Conservation (phyloP, 1,140 invertebrate genomes). For the Geopemphigus sp. region DNA sequence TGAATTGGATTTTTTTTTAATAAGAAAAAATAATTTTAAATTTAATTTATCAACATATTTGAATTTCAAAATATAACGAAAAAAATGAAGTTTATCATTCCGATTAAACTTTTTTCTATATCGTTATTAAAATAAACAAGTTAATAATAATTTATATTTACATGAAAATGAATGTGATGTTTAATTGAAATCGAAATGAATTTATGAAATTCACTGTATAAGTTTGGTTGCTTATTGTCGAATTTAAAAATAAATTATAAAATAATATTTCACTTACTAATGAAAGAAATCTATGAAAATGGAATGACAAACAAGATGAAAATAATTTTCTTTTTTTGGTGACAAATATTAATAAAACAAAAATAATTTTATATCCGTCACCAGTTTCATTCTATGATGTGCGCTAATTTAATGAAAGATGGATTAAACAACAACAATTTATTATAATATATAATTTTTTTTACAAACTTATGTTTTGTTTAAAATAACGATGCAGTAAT, state of each 20-base stretch:
- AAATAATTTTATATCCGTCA: constrained; percentile 41
- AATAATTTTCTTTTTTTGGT: not conserved
- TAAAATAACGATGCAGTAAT: constrained; percentile 30
- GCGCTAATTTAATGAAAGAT: constrained; percentile 35
- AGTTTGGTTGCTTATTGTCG: constrained; percentile 42
- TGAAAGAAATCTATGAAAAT: constrained; percentile 40
- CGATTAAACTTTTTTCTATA: not conserved
- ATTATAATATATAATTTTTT: constrained; percentile 42
- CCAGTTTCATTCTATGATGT: constrained; percentile 47
- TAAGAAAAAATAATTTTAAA: not conserved
- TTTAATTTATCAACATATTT: not conserved
- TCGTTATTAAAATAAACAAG: constrained; percentile 1
- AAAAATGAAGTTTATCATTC: not conserved
- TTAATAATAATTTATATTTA: constrained; percentile 38
- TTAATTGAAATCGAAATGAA: constrained; percentile 10
- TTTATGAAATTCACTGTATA: constrained; percentile 34
- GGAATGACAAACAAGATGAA: constrained; percentile 44
- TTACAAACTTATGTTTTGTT: constrained; percentile 32
- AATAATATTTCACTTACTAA: constrained; percentile 29
- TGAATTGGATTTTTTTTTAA: not conserved
- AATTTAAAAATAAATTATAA: constrained; percentile 48
- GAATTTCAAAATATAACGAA: not conserved
- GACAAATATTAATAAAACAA: constrained; percentile 41
- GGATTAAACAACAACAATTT: constrained; percentile 45
- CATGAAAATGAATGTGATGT: constrained; percentile 17